Evolutionary conservation across 2,888 invertebrate genomes (phyloP).

Genomic region (Corythucha ciliata): DNA sequence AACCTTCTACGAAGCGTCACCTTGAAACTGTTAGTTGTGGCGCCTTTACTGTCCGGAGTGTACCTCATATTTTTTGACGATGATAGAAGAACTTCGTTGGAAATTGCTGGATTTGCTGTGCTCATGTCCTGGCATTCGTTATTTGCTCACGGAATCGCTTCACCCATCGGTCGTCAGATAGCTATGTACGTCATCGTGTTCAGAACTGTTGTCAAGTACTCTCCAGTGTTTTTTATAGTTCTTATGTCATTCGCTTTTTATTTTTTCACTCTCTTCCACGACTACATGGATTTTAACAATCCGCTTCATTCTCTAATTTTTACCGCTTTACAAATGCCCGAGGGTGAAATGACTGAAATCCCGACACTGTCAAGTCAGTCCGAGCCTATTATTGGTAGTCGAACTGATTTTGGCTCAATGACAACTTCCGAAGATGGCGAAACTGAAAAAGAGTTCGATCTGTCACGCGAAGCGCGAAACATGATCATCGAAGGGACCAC

Average conservation of each 20-base stretch:
- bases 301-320: not conserved
- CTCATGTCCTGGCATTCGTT: not conserved
- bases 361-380: not conserved
- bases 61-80: not conserved
- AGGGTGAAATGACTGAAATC: not conserved
- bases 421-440: no score
- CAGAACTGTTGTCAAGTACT: not conserved
- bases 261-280: slow-evolving; percentile 5
- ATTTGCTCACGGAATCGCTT: slow-evolving; percentile 1
- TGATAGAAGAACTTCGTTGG: slow-evolving; percentile 3
- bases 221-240: slow-evolving; percentile 1
- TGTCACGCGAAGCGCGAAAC: not conserved
- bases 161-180: slow-evolving; percentile 1
- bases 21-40: not conserved
- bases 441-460: not conserved
- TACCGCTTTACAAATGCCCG: not conserved
- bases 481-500: slow-evolving; percentile 2
- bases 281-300: not conserved
- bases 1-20: not conserved
- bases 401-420: no score
- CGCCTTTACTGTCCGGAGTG: not conserved
- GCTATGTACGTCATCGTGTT: not conserved
- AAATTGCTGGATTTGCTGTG: not conserved
- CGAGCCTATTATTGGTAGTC: not conserved
- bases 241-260: not conserved